Base-by-base conservation (phyloP, 2,888 invertebrate species). In the Nymphalis c-album region DNA sequence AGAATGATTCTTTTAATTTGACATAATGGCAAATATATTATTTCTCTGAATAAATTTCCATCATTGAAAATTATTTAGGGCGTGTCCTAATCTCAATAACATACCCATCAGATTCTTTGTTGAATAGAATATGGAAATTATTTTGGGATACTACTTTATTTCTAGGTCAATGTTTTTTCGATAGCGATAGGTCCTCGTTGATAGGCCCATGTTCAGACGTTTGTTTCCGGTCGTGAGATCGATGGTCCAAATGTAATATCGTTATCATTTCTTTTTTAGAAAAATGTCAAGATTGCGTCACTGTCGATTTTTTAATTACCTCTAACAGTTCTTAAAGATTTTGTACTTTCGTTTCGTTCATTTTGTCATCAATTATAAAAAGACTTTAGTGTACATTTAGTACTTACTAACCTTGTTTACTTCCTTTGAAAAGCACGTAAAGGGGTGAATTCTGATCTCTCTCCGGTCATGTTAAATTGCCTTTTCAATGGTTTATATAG, bases 131-230 rank as follows among this genome's bases (percentile, higher is more conserved):
- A 68, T 68, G 68, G 66, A 51, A 64, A 71, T 69, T 64, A 67
- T 63, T 55, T 62, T 50, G 63, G 60, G 67, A 55, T 53, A 53
- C 62, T 58, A 45, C 35, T 40, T 58, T 67, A 70, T 71, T 69
- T 57, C 63, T 68, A 45, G 63, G 65, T 68, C 69, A 65, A 68
- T 61, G 64, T 68, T 69, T 68, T 71, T 68, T 68, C 69, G 64
- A 71, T 69, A 59, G 68, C 60, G 64, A 65, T 65, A 69, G 65
- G 62, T 53, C 64, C 59, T 63, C 47, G 59, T 60, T 64, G 69
- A 69, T 67, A 62, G 64, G 16, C 46, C 64, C 62, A 51, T 64
- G 63, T 62, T 67, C 61, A 50, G 47, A 69, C 53, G 53, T 55
- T 64, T 57, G 62, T 64, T 67, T 65, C 64, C 64, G 67, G 61